phyloP scores from a whole-genome alignment of 2,113 vertebrate species.

The Coptodon rendalli region DNA sequence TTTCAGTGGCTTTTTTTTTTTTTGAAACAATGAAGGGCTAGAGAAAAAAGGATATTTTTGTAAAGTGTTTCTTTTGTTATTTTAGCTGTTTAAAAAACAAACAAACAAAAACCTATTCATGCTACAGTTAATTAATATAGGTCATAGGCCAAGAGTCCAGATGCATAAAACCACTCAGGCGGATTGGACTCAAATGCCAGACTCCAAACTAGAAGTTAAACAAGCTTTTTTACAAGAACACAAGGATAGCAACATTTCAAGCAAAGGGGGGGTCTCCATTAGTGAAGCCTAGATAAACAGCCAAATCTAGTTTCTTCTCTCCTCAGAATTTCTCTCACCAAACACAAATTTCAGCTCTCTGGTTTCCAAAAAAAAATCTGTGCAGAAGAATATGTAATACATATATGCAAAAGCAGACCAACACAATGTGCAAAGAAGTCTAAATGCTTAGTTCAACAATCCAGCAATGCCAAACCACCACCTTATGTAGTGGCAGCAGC shows the following conservation, averaged over 20 bases:
- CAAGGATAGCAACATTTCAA: neutral
- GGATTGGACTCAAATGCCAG: neutral
- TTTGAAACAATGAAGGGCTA: fast-evolving
- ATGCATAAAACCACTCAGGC: neutral
- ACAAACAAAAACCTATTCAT: neutral
- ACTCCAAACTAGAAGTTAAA: neutral
- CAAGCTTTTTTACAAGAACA: neutral
- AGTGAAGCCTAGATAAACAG: neutral
- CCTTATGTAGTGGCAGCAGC: neutral
- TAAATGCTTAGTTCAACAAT: neutral
- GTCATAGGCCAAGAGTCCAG: neutral
- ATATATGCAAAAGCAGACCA: neutral
- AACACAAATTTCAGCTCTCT: neutral
- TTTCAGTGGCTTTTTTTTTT: neutral
- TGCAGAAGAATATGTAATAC: neutral
- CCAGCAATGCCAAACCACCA: neutral
- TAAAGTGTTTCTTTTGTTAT: neutral
- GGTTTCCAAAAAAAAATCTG: neutral
- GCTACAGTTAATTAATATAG: neutral
- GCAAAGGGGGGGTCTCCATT: neutral
- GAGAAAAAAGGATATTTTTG: fast-evolving
- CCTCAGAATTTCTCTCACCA: neutral
- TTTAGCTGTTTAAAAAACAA: neutral
- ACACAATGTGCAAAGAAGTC: neutral
- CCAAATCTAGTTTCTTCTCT: neutral